These are phyloP conservation scores for Ceyx erithaca DNA, from an alignment of 2,797 vertebrate species.

Conservation along the genomic window DNA sequence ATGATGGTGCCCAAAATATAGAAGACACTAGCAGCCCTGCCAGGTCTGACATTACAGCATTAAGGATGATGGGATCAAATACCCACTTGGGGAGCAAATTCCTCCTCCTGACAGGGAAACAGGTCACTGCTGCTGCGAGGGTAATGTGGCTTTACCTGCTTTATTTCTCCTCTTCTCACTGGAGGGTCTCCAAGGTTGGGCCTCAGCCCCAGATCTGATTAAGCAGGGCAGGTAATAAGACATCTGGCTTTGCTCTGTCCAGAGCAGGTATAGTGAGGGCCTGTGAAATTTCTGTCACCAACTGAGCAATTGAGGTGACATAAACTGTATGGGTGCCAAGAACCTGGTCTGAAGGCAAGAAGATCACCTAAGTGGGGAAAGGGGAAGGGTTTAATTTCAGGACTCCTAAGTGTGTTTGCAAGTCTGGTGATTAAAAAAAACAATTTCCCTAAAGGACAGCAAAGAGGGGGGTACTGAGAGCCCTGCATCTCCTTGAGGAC, in stretches of 20 bases:
- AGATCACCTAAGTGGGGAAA: not conserved
- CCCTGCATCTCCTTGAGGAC: accelerated
- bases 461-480: not conserved
- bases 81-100: not conserved
- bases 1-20: not conserved
- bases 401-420: not conserved
- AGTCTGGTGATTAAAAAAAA: not conserved
- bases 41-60: not conserved
- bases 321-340: accelerated
- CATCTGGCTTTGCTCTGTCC: not conserved
- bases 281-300: not conserved
- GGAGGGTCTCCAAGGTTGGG: not conserved
- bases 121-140: not conserved
- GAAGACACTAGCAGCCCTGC: not conserved
- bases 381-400: not conserved
- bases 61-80: not conserved
- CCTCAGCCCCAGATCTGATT: not conserved
- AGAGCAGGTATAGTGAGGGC: accelerated
- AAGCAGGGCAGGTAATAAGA: not conserved
- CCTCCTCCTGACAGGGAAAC: not conserved
- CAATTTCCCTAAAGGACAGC: not conserved
- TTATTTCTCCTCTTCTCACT: not conserved
- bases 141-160: not conserved
- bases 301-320: not conserved
- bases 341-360: not conserved